phyloP scores from a whole-genome alignment of 1,140 invertebrate genomes.

The Drosophila ficusphila region DNA sequence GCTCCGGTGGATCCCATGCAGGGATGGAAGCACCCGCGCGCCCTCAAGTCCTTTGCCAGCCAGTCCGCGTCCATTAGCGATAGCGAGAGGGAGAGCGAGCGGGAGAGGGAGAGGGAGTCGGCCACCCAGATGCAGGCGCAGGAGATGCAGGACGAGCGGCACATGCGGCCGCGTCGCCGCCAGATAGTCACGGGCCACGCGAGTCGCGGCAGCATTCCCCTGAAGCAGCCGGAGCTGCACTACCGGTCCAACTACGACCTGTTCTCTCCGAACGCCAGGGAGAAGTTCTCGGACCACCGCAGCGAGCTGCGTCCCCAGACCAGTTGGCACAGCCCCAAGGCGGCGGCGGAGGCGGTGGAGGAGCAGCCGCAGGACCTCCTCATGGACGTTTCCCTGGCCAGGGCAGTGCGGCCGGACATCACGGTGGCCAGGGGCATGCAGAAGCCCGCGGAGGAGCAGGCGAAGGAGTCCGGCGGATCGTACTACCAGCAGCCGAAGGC shows the following conservation, averaged over 20 bases:
- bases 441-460: not conserved
- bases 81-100: not conserved
- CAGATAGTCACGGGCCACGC: conserved; percentile 2
- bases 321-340: not conserved
- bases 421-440: not conserved
- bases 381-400: conserved; percentile 27
- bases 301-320: not conserved
- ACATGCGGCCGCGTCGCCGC: conserved; percentile 9
- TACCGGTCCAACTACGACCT: not conserved
- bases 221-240: not conserved
- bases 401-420: not conserved
- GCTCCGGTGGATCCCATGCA: conserved; percentile 25
- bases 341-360: too few relatives aligned
- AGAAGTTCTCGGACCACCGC: not conserved
- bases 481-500: conserved; percentile 15
- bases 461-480: not conserved
- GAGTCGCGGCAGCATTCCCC: not conserved
- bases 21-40: conserved; percentile 47
- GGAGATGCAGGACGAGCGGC: not conserved
- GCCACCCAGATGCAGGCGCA: not conserved
- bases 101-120: not conserved
- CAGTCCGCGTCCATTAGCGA: not conserved
- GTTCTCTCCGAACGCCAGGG: not conserved
- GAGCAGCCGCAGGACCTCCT: not conserved
- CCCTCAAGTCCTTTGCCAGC: not conserved